Evolutionary conservation across 2,797 vertebrate genomes (phyloP), one percentile per base, ranked within the genome.

Genomic region (Falco berigora): DNA sequence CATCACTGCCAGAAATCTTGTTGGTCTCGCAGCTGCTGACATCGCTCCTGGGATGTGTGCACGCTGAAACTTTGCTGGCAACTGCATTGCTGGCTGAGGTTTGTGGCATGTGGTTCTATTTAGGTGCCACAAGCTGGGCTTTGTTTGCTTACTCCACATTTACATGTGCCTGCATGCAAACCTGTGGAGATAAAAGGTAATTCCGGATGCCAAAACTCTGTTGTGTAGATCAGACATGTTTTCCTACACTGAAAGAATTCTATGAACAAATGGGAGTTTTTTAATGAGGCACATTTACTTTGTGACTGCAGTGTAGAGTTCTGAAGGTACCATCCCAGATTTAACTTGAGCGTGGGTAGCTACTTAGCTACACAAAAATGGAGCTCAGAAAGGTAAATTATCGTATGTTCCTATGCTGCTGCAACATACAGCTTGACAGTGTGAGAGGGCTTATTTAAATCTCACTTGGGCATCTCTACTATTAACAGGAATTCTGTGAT

Each of bases 111-210:
- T 94, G 95, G 81, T 94, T 95, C 81, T 85, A 49, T 82, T 96
- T 95, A 95, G 91, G 56, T 96, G 94, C 94, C 94, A 87, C 94
- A 96, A 92, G 94, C 91, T 89, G 94, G 59, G 88, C 91, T 96
- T 96, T 95, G 92, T 95, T 93, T 95, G 90, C 91, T 92, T 92
- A 67, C 84, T 91, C 89, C 78, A 47, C 40, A 42, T 91, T 92
- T 89, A 92, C 94, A 93, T 46, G 91, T 56, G 91, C 91, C 86
- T 96, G 96, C 88, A 49, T 92, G 88, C 74, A 96, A 85, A 97
- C 92, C 95, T 91, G 86, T 17, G 74, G 94, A 96, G 94, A 96
- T 87, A 91, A 96, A 96, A 96, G 74, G 47, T 90, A 73, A 82
- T 93, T 76, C 74, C 6, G 9, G 40, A 63, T 67, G 81, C 77